phyloP scores from a whole-genome alignment of 2,113 vertebrate species.

The Chauna torquata region DNA sequence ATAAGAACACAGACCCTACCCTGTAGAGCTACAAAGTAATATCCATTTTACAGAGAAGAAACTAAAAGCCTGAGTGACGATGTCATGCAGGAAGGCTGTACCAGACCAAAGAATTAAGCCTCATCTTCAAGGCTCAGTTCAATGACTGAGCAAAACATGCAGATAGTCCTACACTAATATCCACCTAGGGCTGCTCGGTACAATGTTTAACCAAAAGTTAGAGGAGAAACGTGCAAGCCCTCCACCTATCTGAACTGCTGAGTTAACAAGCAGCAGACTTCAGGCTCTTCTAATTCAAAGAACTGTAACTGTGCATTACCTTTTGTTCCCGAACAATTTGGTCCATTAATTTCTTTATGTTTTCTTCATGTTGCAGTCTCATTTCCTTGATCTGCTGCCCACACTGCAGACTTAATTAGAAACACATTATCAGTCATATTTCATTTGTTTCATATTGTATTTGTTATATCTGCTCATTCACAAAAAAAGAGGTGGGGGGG shows the following conservation, averaged over 20 bases:
- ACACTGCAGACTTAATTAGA: constrained; percentile 90
- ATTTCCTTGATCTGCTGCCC: constrained; percentile 92
- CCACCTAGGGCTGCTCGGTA: background rate
- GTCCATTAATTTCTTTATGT: constrained; percentile 83
- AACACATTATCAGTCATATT: constrained; percentile 44
- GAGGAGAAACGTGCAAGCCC: background rate
- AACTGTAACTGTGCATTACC: constrained; percentile 38
- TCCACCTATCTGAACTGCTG: background rate
- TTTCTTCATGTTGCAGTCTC: constrained; percentile 90
- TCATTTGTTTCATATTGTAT: background rate
- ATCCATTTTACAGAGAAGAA: background rate
- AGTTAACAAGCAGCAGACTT: background rate
- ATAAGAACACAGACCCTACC: background rate
- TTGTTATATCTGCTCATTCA: background rate
- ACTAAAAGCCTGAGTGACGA: background rate
- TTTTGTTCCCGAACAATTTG: constrained; percentile 75
- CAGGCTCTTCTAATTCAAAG: background rate
- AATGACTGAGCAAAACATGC: background rate
- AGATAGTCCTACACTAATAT: background rate
- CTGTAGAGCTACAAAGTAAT: background rate
- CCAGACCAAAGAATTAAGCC: background rate
- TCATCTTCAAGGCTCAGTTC: background rate
- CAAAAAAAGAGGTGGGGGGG: background rate
- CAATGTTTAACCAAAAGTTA: fast-evolving
- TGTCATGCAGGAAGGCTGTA: background rate